Evolutionary conservation across 2,888 invertebrate species (phyloP).

Genomic region (Platypus cylindrus): DNA sequence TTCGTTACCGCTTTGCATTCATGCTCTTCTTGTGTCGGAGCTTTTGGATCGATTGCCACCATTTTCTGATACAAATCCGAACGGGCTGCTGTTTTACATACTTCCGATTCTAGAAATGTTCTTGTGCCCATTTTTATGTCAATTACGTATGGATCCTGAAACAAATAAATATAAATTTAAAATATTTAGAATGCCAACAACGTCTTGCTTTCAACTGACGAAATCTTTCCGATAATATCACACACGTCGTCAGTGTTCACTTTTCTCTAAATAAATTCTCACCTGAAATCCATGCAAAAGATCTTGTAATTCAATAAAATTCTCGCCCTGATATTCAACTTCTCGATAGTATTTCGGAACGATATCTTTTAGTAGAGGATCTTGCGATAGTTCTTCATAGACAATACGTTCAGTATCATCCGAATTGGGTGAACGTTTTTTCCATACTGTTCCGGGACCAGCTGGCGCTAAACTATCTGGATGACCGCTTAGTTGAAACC

Average conservation of each 20-base stretch:
- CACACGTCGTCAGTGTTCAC: neutral
- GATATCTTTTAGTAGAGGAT: conserved; percentile 56
- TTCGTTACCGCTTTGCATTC: conserved; percentile 78
- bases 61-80: conserved; percentile 91
- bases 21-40: conserved; percentile 78
- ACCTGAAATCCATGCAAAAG: conserved; percentile 71
- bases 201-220: neutral
- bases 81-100: conserved; percentile 72
- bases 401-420: conserved; percentile 64
- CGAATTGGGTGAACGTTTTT: conserved; percentile 58
- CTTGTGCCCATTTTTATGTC: conserved; percentile 95
- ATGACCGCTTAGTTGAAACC: conserved; percentile 91
- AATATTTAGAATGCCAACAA: neutral
- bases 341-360: conserved; percentile 79
- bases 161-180: conserved; percentile 8
- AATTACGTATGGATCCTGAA: conserved; percentile 81
- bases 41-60: conserved; percentile 77
- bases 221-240: neutral
- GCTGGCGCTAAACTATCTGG: conserved; percentile 87
- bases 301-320: conserved; percentile 92
- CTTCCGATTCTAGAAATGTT: conserved; percentile 92
- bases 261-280: conserved; percentile 12
- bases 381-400: conserved; percentile 68
- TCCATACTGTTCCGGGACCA: conserved; percentile 88
- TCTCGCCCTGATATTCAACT: conserved; percentile 62